phyloP scores from a whole-genome alignment of 30 jellyfish, hydroid and myxozoan species.

The Hydractinia echinata region DNA sequence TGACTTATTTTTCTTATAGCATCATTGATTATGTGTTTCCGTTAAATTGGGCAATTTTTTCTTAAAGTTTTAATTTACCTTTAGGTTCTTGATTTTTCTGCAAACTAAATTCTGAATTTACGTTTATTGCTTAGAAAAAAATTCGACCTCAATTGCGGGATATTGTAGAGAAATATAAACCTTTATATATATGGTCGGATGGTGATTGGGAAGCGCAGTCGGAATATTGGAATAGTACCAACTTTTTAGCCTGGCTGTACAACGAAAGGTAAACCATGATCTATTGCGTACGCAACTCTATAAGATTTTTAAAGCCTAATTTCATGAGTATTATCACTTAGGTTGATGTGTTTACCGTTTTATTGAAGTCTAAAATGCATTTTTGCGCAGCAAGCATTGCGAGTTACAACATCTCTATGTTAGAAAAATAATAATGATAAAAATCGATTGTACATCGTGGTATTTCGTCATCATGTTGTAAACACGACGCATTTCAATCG shows the following conservation, averaged over 20 bases:
- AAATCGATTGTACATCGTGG: no score
- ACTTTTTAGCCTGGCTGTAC: constrained; percentile 46
- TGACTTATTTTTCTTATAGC: no score
- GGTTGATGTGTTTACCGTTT: neutral
- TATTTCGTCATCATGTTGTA: no score
- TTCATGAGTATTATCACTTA: neutral
- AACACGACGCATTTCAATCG: no score
- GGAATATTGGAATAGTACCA: constrained; percentile 48
- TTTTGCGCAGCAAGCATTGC: no score
- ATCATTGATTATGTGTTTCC: no score
- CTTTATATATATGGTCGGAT: constrained; percentile 51
- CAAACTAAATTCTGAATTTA: neutral
- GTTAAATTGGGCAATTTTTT: no score
- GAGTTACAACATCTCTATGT: no score
- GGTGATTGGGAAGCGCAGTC: constrained; percentile 62
- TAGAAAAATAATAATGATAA: no score
- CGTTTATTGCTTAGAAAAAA: constrained; percentile 10
- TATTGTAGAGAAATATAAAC: constrained; percentile 31
- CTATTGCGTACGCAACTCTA: no score
- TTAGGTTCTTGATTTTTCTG: neutral
- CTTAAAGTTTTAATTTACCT: no score
- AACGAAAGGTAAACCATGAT: constrained; percentile 36
- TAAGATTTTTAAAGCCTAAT: neutral
- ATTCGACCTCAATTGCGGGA: constrained; percentile 42
- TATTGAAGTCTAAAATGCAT: no score